Percentiles rank a stretch among this genome's conserved stretches.
Evolutionary conservation across 1,140 invertebrate species (phyloP).

Genomic region (Drosophila orosa): DNA sequence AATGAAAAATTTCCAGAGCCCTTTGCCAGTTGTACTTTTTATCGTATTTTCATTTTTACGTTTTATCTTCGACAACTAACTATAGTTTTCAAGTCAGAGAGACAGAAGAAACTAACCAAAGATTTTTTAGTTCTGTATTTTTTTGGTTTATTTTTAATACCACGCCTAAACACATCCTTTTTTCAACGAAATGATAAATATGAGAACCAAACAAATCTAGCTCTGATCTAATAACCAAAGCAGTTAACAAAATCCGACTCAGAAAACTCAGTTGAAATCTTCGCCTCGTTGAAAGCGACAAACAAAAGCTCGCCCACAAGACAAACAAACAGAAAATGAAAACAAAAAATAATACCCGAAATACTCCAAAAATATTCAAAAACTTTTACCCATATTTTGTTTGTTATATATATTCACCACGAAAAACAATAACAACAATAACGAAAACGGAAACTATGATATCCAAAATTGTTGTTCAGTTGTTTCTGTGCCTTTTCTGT

Average conservation of each 20-base stretch:
- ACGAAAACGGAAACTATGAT: constrained; percentile 27
- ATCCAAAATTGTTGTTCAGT: constrained; percentile 52
- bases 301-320: constrained; percentile 69
- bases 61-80: constrained; percentile 64
- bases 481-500: constrained; percentile 49
- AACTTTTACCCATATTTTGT: constrained; percentile 45
- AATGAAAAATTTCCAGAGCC: constrained; percentile 84
- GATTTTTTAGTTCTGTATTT: constrained; percentile 65
- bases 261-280: constrained; percentile 59
- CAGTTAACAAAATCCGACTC: constrained; percentile 55
- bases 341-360: constrained; percentile 21
- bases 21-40: constrained; percentile 82
- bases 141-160: constrained; percentile 77
- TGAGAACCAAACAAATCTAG: constrained; percentile 76
- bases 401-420: constrained; percentile 44
- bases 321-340: constrained; percentile 58
- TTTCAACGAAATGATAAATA: constrained; percentile 84
- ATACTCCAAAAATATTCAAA: constrained; percentile 50
- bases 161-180: constrained; percentile 84
- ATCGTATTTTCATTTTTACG: constrained; percentile 65
- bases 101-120: constrained; percentile 47
- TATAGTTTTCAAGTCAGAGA: constrained; percentile 32
- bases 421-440: constrained; percentile 36
- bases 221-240: constrained; percentile 45
- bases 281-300: constrained; percentile 66